Evolutionary conservation across 2,113 vertebrate species (phyloP).

Genomic region (Odocoileus hemionus): DNA sequence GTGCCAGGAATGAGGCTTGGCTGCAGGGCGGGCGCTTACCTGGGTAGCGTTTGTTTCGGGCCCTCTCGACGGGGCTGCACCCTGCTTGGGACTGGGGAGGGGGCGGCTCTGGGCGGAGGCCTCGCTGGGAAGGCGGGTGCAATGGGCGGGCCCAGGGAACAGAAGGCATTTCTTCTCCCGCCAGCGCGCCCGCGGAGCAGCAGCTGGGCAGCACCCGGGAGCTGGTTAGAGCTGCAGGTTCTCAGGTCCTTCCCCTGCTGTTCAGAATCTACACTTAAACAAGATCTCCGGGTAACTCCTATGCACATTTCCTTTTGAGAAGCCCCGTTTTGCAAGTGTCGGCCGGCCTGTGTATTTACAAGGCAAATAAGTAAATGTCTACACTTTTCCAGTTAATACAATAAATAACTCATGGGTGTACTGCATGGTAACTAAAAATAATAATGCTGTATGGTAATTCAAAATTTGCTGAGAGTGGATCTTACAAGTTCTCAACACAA

Average conservation of each 20-base stretch:
- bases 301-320: background rate
- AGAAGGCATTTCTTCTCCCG: background rate
- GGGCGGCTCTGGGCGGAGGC: background rate
- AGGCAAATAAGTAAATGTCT: background rate
- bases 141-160: background rate
- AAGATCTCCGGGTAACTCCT: background rate
- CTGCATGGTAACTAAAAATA: background rate
- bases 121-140: background rate
- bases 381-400: background rate
- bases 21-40: background rate
- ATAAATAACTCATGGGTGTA: background rate
- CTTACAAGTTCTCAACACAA: background rate
- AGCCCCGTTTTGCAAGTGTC: background rate
- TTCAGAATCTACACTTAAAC: background rate
- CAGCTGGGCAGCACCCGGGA: background rate
- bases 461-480: background rate
- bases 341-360: background rate
- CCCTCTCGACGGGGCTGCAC: background rate
- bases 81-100: background rate
- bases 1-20: conserved; percentile 27
- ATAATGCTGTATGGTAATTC: background rate
- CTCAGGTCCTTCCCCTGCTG: background rate
- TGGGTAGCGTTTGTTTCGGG: background rate
- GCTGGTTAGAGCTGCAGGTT: background rate
- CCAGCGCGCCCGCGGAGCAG: background rate